Conservation (phyloP, 1,140 invertebrate species). For the Solenopsis fugax region DNA sequence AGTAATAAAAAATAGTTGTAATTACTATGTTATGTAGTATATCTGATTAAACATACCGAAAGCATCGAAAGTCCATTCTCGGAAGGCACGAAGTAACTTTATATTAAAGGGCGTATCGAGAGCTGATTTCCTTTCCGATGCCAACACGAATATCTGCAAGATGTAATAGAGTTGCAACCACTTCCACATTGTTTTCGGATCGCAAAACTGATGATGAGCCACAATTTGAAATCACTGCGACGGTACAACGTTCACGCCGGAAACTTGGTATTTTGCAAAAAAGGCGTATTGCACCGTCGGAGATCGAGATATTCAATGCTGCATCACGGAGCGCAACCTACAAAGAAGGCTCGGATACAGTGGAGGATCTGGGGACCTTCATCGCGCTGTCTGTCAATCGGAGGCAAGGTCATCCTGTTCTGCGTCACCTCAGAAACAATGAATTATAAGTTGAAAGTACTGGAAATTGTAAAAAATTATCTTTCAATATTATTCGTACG, state of each 20-base stretch:
- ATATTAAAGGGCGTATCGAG: constrained; percentile 74
- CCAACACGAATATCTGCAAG: neutral
- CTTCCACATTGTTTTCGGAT: constrained; percentile 21
- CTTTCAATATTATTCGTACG: neutral
- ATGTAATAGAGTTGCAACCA: neutral
- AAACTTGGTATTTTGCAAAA: neutral
- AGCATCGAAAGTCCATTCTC: constrained; percentile 60
- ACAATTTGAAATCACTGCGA: neutral
- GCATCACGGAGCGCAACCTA: neutral
- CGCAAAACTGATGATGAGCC: neutral
- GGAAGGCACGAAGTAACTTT: constrained; percentile 54
- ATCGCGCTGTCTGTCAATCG: neutral
- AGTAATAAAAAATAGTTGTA: too few relatives aligned
- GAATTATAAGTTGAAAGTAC: neutral
- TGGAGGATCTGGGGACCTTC: neutral
- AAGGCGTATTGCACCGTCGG: neutral
- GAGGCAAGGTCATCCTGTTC: neutral
- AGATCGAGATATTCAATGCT: constrained; percentile 15
- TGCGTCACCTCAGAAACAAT: neutral
- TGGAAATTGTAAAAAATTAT: neutral
- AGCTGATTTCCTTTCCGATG: constrained; percentile 64
- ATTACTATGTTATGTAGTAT: too few relatives aligned
- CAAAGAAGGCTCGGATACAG: constrained; percentile 14
- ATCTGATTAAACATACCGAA: constrained; percentile 70
- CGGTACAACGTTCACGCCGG: too few relatives aligned